Evolutionary conservation across 2,888 invertebrate genomes (phyloP).

Genomic region (Lepidochitona cinerea): DNA sequence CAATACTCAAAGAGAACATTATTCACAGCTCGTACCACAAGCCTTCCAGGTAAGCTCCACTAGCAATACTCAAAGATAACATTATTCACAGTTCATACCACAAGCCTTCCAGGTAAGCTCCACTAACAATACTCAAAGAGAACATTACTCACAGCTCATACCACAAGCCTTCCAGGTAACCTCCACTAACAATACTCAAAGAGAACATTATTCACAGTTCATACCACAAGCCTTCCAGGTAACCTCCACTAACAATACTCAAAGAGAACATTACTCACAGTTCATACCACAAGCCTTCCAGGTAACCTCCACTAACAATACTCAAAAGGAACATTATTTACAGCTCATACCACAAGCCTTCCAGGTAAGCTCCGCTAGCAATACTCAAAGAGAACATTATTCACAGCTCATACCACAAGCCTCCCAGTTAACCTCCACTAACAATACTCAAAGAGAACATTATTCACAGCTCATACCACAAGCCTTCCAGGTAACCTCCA

Average conservation of each 20-base stretch:
- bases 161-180: constrained; percentile 72
- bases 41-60: constrained; percentile 75
- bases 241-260: constrained; percentile 70
- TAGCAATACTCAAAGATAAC: constrained; percentile 80
- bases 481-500: constrained; percentile 70
- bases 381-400: no score
- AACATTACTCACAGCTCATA: constrained; percentile 70
- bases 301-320: constrained; percentile 92
- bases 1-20: constrained; percentile 77
- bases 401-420: constrained; percentile 72
- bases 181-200: constrained; percentile 83
- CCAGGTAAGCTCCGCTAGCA: constrained; percentile 61
- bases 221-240: constrained; percentile 73
- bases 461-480: constrained; percentile 71
- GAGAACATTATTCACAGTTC: constrained; percentile 68
- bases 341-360: constrained; percentile 72
- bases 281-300: constrained; percentile 72
- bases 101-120: constrained; percentile 70
- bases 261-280: constrained; percentile 69
- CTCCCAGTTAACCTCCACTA: constrained; percentile 93
- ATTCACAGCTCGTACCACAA: constrained; percentile 70
- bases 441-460: constrained; percentile 78
- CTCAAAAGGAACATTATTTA: constrained; percentile 73
- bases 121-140: constrained; percentile 84
- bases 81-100: constrained; percentile 71